phyloP scores from a whole-genome alignment of 2,888 invertebrate species.

The Lamellibrachia columna region DNA sequence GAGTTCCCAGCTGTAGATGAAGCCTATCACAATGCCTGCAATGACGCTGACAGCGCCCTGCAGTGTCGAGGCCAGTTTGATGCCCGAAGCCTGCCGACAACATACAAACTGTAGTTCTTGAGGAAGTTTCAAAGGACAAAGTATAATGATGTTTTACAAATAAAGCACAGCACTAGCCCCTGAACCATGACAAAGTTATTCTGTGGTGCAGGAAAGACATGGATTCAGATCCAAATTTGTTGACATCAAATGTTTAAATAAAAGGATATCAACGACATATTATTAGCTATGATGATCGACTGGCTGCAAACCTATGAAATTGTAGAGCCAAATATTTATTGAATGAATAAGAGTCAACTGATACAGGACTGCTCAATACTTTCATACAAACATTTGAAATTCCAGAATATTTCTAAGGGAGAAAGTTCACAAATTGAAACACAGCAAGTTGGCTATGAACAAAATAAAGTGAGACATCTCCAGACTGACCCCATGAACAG shows the following conservation, averaged over 20 bases:
- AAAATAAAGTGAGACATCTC: neutral
- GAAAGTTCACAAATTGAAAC: neutral
- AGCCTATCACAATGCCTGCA: constrained; percentile 66
- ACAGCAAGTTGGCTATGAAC: too few relatives aligned
- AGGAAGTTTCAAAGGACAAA: neutral
- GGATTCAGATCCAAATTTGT: too few relatives aligned
- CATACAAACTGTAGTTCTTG: neutral
- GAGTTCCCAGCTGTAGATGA: constrained; percentile 68
- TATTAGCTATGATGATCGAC: too few relatives aligned
- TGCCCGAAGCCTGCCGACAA: constrained; percentile 63
- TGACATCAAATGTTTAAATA: too few relatives aligned
- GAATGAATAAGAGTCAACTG: neutral
- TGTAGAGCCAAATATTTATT: too few relatives aligned
- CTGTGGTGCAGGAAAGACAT: too few relatives aligned
- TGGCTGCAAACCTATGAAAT: too few relatives aligned
- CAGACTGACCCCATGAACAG: constrained; percentile 63
- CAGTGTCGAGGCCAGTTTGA: constrained; percentile 63
- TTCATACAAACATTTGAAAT: neutral
- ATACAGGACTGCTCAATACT: neutral
- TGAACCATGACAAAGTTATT: too few relatives aligned
- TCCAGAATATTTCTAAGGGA: neutral
- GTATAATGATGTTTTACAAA: neutral
- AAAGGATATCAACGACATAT: too few relatives aligned
- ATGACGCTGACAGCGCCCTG: constrained; percentile 62
- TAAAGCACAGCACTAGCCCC: too few relatives aligned